Percentiles rank a stretch among this genome's conserved stretches.
Conservation (phyloP, 2,888 invertebrate species). For the Rhogogaster chlorosoma region DNA sequence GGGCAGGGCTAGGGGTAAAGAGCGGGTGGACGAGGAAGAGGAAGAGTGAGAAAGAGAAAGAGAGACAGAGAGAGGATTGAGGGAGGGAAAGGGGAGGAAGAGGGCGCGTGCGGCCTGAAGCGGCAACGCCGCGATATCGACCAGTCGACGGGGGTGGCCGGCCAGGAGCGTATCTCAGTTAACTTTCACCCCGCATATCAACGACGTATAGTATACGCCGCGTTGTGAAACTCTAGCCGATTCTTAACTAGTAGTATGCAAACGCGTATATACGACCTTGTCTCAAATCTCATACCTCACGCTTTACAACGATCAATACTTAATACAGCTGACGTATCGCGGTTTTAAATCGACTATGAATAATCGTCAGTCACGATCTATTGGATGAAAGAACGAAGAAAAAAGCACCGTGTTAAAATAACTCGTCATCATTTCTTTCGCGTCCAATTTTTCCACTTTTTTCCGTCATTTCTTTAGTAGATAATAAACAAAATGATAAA, state of each 20-base stretch:
- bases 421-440: background rate
- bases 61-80: background rate
- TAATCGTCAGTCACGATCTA: background rate
- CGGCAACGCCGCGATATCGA: conserved; percentile 69
- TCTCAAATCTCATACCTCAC: background rate
- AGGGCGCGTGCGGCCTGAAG: conserved; percentile 46
- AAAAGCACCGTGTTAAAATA: background rate
- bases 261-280: background rate
- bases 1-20: background rate
- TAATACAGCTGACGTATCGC: background rate
- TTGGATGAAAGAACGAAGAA: background rate
- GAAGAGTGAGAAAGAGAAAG: background rate
- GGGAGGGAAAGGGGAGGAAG: background rate
- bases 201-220: background rate
- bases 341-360: background rate
- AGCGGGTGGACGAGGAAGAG: conserved; percentile 13
- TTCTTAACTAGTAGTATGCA: background rate
- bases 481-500: background rate
- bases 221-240: background rate
- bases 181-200: background rate
- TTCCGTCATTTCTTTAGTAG: background rate
- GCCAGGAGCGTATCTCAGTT: conserved; percentile 16
- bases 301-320: conserved; percentile 21
- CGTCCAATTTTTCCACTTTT: background rate
- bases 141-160: conserved; percentile 62